Evolutionary conservation across 1,140 invertebrate species (phyloP).

Genomic region (Drosophila kanapiae): DNA sequence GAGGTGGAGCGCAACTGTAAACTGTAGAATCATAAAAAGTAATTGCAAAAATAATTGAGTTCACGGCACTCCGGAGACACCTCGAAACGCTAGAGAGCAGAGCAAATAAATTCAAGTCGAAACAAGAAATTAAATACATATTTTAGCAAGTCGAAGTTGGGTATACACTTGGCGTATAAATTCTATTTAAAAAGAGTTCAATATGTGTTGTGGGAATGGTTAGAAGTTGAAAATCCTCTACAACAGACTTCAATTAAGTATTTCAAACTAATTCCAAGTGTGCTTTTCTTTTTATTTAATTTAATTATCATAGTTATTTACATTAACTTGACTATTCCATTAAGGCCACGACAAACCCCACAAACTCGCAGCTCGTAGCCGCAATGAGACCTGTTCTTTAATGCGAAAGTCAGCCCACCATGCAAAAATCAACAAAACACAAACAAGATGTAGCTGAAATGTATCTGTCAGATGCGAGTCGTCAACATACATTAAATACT

Average conservation of each 20-base stretch:
- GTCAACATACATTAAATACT: slow-evolving; percentile 50
- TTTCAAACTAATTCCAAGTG: neutral
- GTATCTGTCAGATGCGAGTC: slow-evolving; percentile 65
- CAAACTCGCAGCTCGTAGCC: neutral
- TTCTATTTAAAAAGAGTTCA: neutral
- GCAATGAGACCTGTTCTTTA: slow-evolving; percentile 10
- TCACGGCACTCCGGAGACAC: slow-evolving; percentile 72
- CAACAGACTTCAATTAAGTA: neutral
- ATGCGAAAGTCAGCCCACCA: slow-evolving; percentile 47
- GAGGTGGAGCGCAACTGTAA: slow-evolving; percentile 49
- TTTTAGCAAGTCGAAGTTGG: slow-evolving; percentile 14
- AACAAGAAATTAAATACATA: slow-evolving; percentile 35
- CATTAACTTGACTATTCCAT: neutral
- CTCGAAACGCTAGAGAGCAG: slow-evolving; percentile 17
- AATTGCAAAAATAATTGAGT: slow-evolving; percentile 82
- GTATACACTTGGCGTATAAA: slow-evolving; percentile 8
- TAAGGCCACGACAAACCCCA: neutral
- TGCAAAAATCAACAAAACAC: slow-evolving; percentile 59
- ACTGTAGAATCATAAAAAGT: slow-evolving; percentile 66
- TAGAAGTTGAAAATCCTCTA: neutral
- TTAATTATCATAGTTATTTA: too few species aligned
- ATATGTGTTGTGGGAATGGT: neutral
- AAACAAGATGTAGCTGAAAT: slow-evolving; percentile 45
- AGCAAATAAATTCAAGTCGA: slow-evolving; percentile 58
- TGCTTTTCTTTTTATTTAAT: too few species aligned